Percentiles rank a stretch among this genome's conserved stretches.
Conservation (phyloP, 2,113 vertebrate species). For the Sorex fumeus region DNA sequence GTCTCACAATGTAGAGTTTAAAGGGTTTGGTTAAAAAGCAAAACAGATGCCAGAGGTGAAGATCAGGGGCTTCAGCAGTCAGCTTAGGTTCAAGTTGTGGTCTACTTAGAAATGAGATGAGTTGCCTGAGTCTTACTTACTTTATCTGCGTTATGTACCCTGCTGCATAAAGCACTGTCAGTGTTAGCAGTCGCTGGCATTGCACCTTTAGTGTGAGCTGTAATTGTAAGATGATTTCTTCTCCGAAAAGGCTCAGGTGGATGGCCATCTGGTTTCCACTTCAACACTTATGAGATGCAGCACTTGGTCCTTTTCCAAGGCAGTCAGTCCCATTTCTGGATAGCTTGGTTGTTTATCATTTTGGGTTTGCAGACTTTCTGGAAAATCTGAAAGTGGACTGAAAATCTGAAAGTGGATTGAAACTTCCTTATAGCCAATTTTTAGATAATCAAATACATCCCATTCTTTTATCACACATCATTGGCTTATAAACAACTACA, state of each 20-base stretch:
- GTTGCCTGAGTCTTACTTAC: neutral
- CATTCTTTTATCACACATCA: neutral
- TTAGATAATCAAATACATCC: neutral
- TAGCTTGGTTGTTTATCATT: neutral
- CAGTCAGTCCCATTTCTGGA: neutral
- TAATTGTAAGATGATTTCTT: neutral
- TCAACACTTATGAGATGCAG: neutral
- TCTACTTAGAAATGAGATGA: neutral
- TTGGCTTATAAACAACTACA: neutral
- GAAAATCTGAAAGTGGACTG: neutral
- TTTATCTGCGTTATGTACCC: rapidly evolving
- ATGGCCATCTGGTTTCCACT: neutral
- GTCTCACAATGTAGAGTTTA: neutral
- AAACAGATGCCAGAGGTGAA: no score
- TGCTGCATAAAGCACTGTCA: rapidly evolving
- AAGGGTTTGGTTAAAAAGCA: neutral
- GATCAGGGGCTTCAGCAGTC: neutral
- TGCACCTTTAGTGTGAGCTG: neutral
- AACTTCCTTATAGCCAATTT: neutral
- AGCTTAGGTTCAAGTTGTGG: neutral
- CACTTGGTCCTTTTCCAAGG: neutral
- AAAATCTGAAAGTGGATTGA: no score
- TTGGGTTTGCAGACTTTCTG: neutral
- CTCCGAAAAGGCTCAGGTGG: neutral
- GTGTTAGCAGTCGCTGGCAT: rapidly evolving